These are phyloP conservation scores for Mus minutoides DNA, from an alignment of 2,797 vertebrate genomes.

Conservation along the genomic window DNA sequence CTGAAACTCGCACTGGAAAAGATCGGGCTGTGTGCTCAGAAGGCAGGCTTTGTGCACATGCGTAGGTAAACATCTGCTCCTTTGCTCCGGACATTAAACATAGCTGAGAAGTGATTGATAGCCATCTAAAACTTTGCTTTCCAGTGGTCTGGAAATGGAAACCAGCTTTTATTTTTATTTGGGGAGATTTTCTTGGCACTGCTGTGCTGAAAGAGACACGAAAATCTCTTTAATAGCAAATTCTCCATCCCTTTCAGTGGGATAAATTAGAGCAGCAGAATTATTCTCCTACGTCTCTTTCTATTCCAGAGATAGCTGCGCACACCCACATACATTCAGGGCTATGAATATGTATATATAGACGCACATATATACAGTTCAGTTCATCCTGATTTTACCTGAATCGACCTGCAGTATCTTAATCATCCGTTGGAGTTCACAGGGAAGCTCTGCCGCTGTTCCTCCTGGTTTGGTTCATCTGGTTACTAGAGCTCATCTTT, in stretches of 20 bases:
- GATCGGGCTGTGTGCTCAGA: background rate
- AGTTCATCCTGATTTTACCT: constrained; percentile 69
- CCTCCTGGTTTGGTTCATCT: constrained; percentile 35
- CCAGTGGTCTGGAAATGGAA: constrained; percentile 49
- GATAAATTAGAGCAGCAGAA: constrained; percentile 68
- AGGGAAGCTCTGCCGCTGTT: constrained; percentile 38
- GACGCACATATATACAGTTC: constrained; percentile 50
- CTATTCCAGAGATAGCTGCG: constrained; percentile 66
- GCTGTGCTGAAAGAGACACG: constrained; percentile 32
- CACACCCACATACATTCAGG: constrained; percentile 67
- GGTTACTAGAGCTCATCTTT: background rate
- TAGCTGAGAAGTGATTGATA: constrained; percentile 28
- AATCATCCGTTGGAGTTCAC: constrained; percentile 73
- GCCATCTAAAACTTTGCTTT: constrained; percentile 48
- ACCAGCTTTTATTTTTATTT: constrained; percentile 63
- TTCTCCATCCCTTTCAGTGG: constrained; percentile 68
- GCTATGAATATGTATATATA: constrained; percentile 70
- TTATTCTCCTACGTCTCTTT: constrained; percentile 68
- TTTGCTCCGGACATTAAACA: constrained; percentile 40
- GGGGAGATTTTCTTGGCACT: constrained; percentile 57
- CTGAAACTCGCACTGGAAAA: background rate
- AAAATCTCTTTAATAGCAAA: constrained; percentile 72
- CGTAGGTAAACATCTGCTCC: background rate
- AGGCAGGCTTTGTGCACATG: background rate
- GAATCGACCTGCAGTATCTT: constrained; percentile 66